phyloP scores from a whole-genome alignment of 2,888 invertebrate genomes.

The Yponomeuta cagnagella region DNA sequence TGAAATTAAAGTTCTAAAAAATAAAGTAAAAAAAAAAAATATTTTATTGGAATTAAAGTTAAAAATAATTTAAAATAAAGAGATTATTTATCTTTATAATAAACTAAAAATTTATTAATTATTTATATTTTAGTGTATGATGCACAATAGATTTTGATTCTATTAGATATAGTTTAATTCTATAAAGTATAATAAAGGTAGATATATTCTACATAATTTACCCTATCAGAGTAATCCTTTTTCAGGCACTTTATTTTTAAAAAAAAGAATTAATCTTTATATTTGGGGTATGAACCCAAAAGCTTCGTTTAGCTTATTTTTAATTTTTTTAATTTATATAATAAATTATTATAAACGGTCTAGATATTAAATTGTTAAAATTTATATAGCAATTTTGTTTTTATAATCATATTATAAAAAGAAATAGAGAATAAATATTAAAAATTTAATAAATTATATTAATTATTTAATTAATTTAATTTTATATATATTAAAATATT shows the following conservation, averaged over 20 bases:
- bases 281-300: slow-evolving; percentile 79
- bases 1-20: slow-evolving; percentile 62
- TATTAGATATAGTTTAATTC: slow-evolving; percentile 78
- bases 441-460: slow-evolving; percentile 21
- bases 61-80: slow-evolving; percentile 72
- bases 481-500: slow-evolving; percentile 21
- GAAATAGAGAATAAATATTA: slow-evolving; percentile 18
- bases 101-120: slow-evolving; percentile 35
- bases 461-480: slow-evolving; percentile 26
- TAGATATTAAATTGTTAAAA: slow-evolving; percentile 30
- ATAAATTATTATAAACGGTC: slow-evolving; percentile 35
- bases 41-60: slow-evolving; percentile 68
- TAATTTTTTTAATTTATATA: slow-evolving; percentile 35
- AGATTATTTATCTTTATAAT: slow-evolving; percentile 52
- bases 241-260: slow-evolving; percentile 68
- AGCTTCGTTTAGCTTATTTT: slow-evolving; percentile 76
- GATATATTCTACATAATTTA: slow-evolving; percentile 47
- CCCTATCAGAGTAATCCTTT: slow-evolving; percentile 67
- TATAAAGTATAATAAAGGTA: slow-evolving; percentile 78
- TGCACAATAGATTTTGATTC: slow-evolving; percentile 78
- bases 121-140: slow-evolving; percentile 77
- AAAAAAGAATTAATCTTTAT: slow-evolving; percentile 61
- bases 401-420: slow-evolving; percentile 22
- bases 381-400: slow-evolving; percentile 20
- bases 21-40: slow-evolving; percentile 66